A percentile compares a stretch with the other conserved stretches of the same genome.
Conservation (phyloP, 2,113 vertebrate genomes). For the Pterophyllum scalare region DNA sequence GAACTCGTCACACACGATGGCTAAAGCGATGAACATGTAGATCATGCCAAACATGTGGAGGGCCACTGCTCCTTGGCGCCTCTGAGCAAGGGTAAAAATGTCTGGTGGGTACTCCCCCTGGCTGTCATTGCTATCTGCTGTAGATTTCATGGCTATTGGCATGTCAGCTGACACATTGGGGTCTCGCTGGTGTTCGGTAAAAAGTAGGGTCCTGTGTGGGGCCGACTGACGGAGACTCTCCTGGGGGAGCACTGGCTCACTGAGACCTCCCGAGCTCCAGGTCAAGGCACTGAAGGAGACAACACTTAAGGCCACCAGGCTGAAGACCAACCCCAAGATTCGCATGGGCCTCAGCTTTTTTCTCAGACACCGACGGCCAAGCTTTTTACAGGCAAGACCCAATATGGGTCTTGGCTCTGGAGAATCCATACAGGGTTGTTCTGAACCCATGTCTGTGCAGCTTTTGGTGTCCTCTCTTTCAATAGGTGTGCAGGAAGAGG, state of each 20-base stretch:
- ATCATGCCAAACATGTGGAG: slow-evolving; percentile 97
- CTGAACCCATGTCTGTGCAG: slow-evolving; percentile 68
- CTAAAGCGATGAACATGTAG: slow-evolving; percentile 99
- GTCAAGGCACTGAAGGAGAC: slow-evolving; percentile 91
- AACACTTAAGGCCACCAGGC: slow-evolving; percentile 89
- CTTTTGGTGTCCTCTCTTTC: slow-evolving; percentile 55
- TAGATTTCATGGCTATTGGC: slow-evolving; percentile 75
- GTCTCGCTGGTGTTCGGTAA: slow-evolving; percentile 79
- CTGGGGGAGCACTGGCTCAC: slow-evolving; percentile 60
- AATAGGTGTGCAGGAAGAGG: slow-evolving; percentile 39
- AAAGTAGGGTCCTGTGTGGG: slow-evolving; percentile 92
- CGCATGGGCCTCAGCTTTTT: slow-evolving; percentile 90
- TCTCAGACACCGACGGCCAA: slow-evolving; percentile 77
- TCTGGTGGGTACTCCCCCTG: slow-evolving; percentile 92
- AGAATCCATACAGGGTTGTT: slow-evolving; percentile 60
- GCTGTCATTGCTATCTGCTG: slow-evolving; percentile 74
- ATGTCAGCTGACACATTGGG: slow-evolving; percentile 78
- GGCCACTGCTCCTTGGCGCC: slow-evolving; percentile 89
- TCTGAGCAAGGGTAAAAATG: slow-evolving; percentile 87
- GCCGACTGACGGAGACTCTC: slow-evolving; percentile 66
- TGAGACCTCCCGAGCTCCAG: slow-evolving; percentile 80
- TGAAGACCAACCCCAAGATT: slow-evolving; percentile 86
- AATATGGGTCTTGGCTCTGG: slow-evolving; percentile 38
- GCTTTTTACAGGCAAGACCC: slow-evolving; percentile 61
- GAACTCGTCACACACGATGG: slow-evolving; percentile 98